Conservation (phyloP, 53 echinoderm and acorn worm genomes). For the Hippasteria phrygiana region DNA sequence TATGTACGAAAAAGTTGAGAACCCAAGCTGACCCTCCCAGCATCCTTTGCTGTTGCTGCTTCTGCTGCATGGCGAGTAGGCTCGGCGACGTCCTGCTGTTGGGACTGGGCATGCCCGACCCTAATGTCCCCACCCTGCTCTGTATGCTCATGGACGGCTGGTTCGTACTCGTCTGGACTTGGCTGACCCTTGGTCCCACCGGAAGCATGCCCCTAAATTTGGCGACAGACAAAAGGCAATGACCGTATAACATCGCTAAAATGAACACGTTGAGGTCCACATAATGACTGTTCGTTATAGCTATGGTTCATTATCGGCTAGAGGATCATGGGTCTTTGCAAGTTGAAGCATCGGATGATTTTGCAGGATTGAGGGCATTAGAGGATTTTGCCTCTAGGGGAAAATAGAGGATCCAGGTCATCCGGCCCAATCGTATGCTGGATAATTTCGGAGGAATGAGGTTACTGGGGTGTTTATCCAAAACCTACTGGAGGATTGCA, state of each 20-base stretch:
- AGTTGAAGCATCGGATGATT: too few species aligned
- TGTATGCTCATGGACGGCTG: constrained; percentile 32
- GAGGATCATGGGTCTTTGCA: too few species aligned
- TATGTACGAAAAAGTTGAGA: background rate
- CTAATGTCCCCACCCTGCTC: constrained; percentile 56
- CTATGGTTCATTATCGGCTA: too few species aligned
- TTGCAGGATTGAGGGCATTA: too few species aligned
- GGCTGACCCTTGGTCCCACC: constrained; percentile 71
- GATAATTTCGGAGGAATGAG: too few species aligned
- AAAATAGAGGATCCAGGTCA: too few species aligned
- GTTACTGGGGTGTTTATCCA: too few species aligned
- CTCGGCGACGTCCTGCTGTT: constrained; percentile 86
- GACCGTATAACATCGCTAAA: background rate
- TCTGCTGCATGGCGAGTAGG: constrained; percentile 86
- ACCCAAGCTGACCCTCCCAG: constrained; percentile 67
- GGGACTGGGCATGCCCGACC: constrained; percentile 75
- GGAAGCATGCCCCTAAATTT: constrained; percentile 73
- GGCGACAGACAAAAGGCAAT: background rate
- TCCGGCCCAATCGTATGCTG: too few species aligned
- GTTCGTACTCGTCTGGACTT: constrained; percentile 61
- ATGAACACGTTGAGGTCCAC: too few species aligned
- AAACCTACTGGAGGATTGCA: too few species aligned
- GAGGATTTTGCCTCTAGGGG: too few species aligned
- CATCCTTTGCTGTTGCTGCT: constrained; percentile 76
- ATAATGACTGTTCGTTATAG: too few species aligned